phyloP scores from a whole-genome alignment of 2,888 invertebrate genomes.

The Osmoderma eremita region DNA sequence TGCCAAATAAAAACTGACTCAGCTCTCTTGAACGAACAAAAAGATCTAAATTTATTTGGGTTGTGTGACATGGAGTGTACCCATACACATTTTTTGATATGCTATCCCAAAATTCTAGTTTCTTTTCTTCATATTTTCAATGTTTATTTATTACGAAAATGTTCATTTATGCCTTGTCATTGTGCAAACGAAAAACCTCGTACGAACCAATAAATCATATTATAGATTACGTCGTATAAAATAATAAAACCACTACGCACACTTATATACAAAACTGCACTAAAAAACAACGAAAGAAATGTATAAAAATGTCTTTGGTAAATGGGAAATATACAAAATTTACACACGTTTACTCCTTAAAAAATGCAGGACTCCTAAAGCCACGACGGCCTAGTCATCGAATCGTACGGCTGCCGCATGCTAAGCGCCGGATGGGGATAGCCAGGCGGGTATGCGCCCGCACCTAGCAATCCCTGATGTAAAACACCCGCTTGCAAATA shows the following conservation, averaged over 20 bases:
- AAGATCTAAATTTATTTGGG: too few species aligned
- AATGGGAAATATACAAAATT: constrained; percentile 45
- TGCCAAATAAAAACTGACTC: too few species aligned
- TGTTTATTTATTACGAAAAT: too few species aligned
- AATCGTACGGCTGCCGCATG: constrained; percentile 78
- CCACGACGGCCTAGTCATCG: constrained; percentile 76
- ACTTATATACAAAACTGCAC: constrained; percentile 45
- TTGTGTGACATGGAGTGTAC: too few species aligned
- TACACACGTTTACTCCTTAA: constrained; percentile 35
- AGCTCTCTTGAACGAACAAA: too few species aligned
- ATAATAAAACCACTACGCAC: constrained; percentile 28
- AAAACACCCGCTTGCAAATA: constrained; percentile 71
- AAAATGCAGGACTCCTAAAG: constrained; percentile 63
- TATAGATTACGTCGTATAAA: background rate
- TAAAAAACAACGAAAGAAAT: constrained; percentile 39
- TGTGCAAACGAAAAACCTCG: background rate
- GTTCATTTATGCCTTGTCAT: too few species aligned
- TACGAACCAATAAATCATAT: constrained; percentile 7
- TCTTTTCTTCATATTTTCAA: too few species aligned
- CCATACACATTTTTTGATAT: too few species aligned
- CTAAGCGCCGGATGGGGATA: constrained; percentile 72
- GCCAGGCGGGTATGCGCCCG: constrained; percentile 69
- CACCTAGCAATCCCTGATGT: constrained; percentile 64
- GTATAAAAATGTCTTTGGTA: constrained; percentile 57
- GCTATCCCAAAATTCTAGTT: too few species aligned